These are phyloP conservation scores for Drosophila cognata DNA, from an alignment of 2,888 invertebrate genomes.

Conservation along the genomic window DNA sequence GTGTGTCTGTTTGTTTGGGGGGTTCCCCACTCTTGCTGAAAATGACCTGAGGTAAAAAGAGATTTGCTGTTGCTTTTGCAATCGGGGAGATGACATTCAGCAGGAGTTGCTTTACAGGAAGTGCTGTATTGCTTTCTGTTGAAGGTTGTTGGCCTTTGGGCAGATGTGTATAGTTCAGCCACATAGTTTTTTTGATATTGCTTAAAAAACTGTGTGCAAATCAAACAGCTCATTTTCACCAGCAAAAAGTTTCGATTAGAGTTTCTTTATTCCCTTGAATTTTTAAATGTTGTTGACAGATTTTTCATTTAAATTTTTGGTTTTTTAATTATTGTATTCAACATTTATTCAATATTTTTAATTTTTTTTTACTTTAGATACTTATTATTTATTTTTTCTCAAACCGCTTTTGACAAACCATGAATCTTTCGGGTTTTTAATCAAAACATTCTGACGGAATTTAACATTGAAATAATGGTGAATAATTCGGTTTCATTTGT, in stretches of 20 bases:
- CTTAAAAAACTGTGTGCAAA: not conserved
- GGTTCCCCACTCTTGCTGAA: slow-evolving; percentile 59
- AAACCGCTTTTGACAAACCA: not conserved
- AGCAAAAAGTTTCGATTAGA: not conserved
- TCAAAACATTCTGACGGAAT: not conserved
- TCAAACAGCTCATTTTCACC: not conserved
- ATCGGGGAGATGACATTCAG: slow-evolving; percentile 26
- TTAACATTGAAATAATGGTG: not conserved
- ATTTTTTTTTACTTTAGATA: not conserved
- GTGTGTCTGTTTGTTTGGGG: slow-evolving; percentile 21
- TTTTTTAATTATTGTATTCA: not conserved
- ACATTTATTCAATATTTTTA: not conserved
- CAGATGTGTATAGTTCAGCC: slow-evolving; percentile 43
- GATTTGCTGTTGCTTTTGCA: slow-evolving; percentile 64
- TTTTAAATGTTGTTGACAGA: not conserved
- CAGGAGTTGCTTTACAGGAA: slow-evolving; percentile 19
- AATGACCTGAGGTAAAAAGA: slow-evolving; percentile 77
- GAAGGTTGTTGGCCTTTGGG: slow-evolving; percentile 67
- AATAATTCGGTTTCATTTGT: slow-evolving; percentile 11
- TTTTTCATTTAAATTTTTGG: not conserved
- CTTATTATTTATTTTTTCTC: not conserved
- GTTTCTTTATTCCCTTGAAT: fast-evolving
- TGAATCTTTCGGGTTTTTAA: not conserved
- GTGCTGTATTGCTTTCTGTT: slow-evolving; percentile 35
- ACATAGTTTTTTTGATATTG: slow-evolving; percentile 6